Conservation (phyloP, 37 sponge, comb jelly and placozoan species). For the Beroe ovata region DNA sequence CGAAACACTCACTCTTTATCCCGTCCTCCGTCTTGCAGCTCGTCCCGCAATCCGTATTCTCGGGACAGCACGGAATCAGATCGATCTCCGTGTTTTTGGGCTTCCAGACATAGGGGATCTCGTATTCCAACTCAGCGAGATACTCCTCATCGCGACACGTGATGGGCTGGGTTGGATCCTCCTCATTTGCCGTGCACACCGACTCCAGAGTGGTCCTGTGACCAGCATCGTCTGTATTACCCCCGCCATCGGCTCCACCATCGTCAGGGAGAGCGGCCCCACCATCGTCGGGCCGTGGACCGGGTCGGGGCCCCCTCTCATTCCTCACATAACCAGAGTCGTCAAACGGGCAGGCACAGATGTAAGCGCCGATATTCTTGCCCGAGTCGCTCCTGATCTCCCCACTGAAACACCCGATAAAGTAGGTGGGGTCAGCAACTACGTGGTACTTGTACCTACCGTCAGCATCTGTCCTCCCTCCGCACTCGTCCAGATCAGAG, state of each 20-base stretch:
- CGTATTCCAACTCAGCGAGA: neutral
- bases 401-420: slow-evolving; percentile 10
- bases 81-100: neutral
- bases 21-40: no score
- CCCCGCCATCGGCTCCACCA: no score
- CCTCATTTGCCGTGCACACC: no score
- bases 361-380: neutral
- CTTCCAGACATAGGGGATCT: slow-evolving; percentile 9
- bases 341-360: slow-evolving; percentile 53
- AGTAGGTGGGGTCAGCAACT: slow-evolving; percentile 46
- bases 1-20: no score
- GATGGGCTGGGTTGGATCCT: no score
- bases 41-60: neutral
- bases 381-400: slow-evolving; percentile 35
- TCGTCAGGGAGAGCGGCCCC: no score
- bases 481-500: slow-evolving; percentile 50
- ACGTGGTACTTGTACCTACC: slow-evolving; percentile 60
- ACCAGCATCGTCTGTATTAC: no score
- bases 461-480: neutral
- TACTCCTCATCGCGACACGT: no score
- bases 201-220: no score
- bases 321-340: neutral
- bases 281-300: no score
- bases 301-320: neutral
- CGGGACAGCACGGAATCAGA: slow-evolving; percentile 18